Conservation (phyloP, 1,140 invertebrate species). For the Monomorium pharaonis region DNA sequence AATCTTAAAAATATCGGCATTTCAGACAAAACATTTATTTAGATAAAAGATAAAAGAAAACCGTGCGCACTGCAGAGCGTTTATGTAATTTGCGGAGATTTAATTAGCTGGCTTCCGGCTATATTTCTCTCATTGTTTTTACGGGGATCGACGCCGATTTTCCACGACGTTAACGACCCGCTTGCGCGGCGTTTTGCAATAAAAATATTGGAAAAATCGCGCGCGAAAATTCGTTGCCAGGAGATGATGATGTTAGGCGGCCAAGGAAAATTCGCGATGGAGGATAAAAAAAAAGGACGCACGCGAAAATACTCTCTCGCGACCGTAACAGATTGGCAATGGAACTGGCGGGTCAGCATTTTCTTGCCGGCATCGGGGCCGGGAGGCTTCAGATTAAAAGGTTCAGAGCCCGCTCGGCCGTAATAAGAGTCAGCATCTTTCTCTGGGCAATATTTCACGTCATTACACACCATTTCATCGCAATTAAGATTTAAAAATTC, state of each 20-base stretch:
- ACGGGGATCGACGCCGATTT: neutral
- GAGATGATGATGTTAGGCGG: neutral
- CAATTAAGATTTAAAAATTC: conserved; percentile 81
- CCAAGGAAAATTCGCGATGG: neutral
- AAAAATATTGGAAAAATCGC: neutral
- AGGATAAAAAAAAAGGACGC: conserved; percentile 29
- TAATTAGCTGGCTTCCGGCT: neutral
- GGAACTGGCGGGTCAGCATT: conserved; percentile 80
- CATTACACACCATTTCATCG: conserved; percentile 81
- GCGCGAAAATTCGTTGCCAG: conserved; percentile 19
- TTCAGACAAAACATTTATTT: neutral
- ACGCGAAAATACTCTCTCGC: conserved; percentile 50
- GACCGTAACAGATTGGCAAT: conserved; percentile 78
- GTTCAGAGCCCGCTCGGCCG: conserved; percentile 64
- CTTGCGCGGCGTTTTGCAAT: neutral
- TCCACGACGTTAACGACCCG: neutral
- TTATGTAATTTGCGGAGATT: neutral
- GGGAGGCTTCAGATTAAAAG: conserved; percentile 78
- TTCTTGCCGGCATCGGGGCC: conserved; percentile 62
- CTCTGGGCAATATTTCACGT: conserved; percentile 80
- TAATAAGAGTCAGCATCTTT: conserved; percentile 83
- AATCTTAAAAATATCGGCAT: neutral
- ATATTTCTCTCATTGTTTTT: neutral
- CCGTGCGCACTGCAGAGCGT: too few species aligned
- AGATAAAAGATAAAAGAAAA: neutral